Evolutionary conservation across 64 coral and sea anemone genomes (phyloP).

Genomic region (Acropora yongei): DNA sequence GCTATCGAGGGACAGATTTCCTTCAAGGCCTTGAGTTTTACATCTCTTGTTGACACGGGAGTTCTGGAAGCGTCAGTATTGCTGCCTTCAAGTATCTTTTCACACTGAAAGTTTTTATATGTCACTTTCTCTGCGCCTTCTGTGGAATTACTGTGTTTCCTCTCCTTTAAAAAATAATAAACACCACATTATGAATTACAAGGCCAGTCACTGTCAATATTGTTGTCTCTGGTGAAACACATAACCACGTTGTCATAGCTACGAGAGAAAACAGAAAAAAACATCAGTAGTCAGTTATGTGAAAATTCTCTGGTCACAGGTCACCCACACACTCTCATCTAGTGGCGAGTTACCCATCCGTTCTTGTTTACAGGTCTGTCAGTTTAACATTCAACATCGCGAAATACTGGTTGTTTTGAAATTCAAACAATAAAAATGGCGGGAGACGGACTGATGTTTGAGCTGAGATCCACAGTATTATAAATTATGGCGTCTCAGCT

Average conservation of each 20-base stretch:
- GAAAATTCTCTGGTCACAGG: too few relatives aligned
- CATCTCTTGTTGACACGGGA: slow-evolving; percentile 43
- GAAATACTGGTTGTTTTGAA: too few relatives aligned
- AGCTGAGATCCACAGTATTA: too few relatives aligned
- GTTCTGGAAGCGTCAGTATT: background rate
- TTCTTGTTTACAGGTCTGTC: too few relatives aligned
- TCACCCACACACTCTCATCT: too few relatives aligned
- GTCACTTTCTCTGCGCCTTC: background rate
- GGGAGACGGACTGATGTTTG: too few relatives aligned
- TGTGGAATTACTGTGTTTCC: slow-evolving; percentile 63
- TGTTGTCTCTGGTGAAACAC: slow-evolving; percentile 77
- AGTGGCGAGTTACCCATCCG: too few relatives aligned
- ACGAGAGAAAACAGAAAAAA: background rate
- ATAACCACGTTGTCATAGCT: slow-evolving; percentile 95
- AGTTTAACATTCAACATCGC: too few relatives aligned
- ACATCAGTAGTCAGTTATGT: too few relatives aligned
- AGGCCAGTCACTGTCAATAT: slow-evolving; percentile 75
- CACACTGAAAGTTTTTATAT: slow-evolving; percentile 3
- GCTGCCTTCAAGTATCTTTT: slow-evolving; percentile 14
- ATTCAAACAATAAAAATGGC: too few relatives aligned
- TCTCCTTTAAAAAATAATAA: slow-evolving; percentile 87
- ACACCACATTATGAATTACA: slow-evolving; percentile 71
- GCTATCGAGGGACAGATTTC: slow-evolving; percentile 43
- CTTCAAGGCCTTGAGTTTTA: slow-evolving; percentile 70
- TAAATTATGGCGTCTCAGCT: too few relatives aligned